Conservation (phyloP, 37 sponge, comb jelly and placozoan species). For the Aplysina aerophoba region DNA sequence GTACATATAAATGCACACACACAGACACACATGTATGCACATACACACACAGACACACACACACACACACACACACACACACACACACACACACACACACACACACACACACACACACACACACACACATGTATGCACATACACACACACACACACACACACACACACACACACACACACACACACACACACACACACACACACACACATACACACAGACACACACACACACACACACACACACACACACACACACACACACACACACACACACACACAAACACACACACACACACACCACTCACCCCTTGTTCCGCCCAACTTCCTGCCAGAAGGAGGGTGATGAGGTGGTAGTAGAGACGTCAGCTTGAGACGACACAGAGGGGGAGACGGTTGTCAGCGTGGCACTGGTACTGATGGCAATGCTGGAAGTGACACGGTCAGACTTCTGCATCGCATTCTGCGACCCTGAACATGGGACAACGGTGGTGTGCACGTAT, state of each 20-base stretch:
- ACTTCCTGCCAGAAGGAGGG: conserved; percentile 19
- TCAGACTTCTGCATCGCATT: background rate
- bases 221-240: conserved; percentile 13
- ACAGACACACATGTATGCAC: too few relatives aligned
- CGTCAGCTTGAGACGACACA: background rate
- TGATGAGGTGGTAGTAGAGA: background rate
- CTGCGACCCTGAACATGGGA: background rate
- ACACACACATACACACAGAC: background rate
- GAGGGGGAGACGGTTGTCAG: conserved; percentile 17
- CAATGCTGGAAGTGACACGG: conserved; percentile 23
- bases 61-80: conserved; percentile 17
- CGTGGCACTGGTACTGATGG: conserved; percentile 28
- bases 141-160: background rate
- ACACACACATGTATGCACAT: background rate
- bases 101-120: background rate
- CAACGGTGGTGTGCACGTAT: background rate
- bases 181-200: background rate
- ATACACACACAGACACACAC: background rate
- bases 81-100: conserved; percentile 5
- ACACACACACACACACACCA: background rate
- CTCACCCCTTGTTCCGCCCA: conserved; percentile 25
- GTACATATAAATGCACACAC: background rate
- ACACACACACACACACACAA: conserved; percentile 2
- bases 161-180: background rate
- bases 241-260: background rate